These are phyloP conservation scores for Sarcophaga carnaria DNA, from an alignment of 2,888 invertebrate species.

Conservation along the genomic window DNA sequence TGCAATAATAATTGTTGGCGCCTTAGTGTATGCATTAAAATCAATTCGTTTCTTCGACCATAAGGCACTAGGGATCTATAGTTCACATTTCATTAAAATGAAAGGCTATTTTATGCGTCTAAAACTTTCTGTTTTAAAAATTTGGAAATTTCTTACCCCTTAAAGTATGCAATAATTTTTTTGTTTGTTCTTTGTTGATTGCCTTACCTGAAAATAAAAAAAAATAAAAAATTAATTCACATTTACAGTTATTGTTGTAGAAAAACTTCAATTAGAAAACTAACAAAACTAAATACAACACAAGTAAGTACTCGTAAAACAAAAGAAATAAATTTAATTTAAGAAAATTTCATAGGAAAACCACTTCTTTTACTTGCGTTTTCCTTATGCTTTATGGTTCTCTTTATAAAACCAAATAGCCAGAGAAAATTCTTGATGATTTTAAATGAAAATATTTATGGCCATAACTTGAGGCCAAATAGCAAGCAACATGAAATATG, in stretches of 20 bases:
- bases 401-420: too few species aligned
- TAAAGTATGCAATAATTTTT: neutral
- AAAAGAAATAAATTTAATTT: neutral
- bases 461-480: constrained; percentile 18
- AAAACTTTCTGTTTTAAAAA: neutral
- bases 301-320: neutral
- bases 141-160: neutral
- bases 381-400: neutral
- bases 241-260: neutral
- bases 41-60: too few species aligned
- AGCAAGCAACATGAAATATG: neutral
- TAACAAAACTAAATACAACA: neutral
- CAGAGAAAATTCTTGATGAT: neutral
- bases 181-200: neutral
- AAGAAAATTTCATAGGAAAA: neutral
- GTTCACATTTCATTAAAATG: too few species aligned
- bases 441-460: neutral
- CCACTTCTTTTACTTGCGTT: neutral
- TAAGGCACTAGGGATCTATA: too few species aligned
- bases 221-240: constrained; percentile 19
- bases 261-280: neutral
- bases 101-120: too few species aligned
- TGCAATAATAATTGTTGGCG: too few species aligned
- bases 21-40: too few species aligned
- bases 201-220: constrained; percentile 49